These are phyloP conservation scores for Drosophila mettleri DNA, from an alignment of 2,888 invertebrate genomes.

Conservation along the genomic window DNA sequence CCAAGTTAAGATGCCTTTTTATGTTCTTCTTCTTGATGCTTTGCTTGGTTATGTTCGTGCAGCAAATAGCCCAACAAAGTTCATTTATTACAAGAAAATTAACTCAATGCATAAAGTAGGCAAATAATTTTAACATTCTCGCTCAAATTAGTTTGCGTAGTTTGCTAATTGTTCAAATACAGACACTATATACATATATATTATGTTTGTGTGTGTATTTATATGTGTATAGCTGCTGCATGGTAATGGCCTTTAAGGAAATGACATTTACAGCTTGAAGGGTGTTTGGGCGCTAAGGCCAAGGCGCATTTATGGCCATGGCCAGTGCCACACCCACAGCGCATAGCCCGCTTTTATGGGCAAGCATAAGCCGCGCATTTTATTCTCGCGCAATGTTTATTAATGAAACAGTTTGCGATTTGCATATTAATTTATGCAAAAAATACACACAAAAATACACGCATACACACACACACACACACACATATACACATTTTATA, in stretches of 20 bases:
- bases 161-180: slow-evolving; percentile 50
- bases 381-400: slow-evolving; percentile 79
- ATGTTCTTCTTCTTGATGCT: not conserved
- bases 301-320: slow-evolving; percentile 53
- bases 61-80: not conserved
- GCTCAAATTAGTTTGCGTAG: not conserved
- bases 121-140: not conserved
- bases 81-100: not conserved
- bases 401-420: slow-evolving; percentile 83
- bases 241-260: slow-evolving; percentile 63
- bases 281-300: slow-evolving; percentile 16
- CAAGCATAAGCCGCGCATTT: slow-evolving; percentile 72
- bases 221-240: slow-evolving; percentile 36
- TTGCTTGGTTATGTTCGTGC: not conserved
- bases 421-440: slow-evolving; percentile 83
- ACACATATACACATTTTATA: slow-evolving; percentile 1
- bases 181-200: slow-evolving; percentile 36
- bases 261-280: slow-evolving; percentile 54
- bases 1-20: too few species aligned
- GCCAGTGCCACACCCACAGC: slow-evolving; percentile 19
- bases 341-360: slow-evolving; percentile 60
- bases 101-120: not conserved
- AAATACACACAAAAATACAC: slow-evolving; percentile 54
- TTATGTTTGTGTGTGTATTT: not conserved
- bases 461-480: slow-evolving; percentile 8